Evolutionary conservation across 2,888 invertebrate species (phyloP), one percentile per base, ranked within the genome.

Genomic region (Stenchaetothrips biformis): DNA sequence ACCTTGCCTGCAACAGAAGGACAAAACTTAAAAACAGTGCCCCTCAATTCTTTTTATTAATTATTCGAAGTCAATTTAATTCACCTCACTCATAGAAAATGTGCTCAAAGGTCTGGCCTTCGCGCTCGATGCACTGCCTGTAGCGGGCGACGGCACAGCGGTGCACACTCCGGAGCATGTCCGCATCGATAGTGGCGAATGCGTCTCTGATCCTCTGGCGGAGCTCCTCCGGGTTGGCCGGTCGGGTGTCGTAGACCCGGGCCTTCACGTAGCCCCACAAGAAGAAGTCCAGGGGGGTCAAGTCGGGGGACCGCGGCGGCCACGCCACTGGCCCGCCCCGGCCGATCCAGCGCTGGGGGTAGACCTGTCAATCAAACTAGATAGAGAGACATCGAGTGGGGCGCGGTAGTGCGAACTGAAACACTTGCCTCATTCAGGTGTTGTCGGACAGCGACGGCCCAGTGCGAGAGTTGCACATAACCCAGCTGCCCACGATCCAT

Each of bases 251-350:
- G 37, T 25, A 77, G 16, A 77, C 77, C 25, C 11, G 7, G 11
- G 8, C 16, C 37, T 77, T 77, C 77, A 77, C 77, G 77, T 21
- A 25, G 7, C 77, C 77, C 77, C 77, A 77, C 77, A 77, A 16
- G 37, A 25, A 77, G 77, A 77, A 77, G 16, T 77, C 77, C 7
- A 7, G 16, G 21, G 77, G 77, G 7, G 77, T 77, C 8, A 77
- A 16, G 16, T 77, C 77, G 7, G 77, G 77, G 77, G 25, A 25
- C 8, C 77, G 21, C 11, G 77, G 8, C 7, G 77, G 77, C 77
- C 77, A 77, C 8, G 77, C 25, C 7, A 16, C 16, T 11, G 77
- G 77, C 16, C 77, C 77, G 7, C 37, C 77, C 37, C 77, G 21
- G 25, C 77, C 77, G 21, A 77, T 77, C 77, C 77, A 77, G 8